These are phyloP conservation scores for Carapus acus DNA, from an alignment of 2,797 vertebrate genomes.

Conservation along the genomic window DNA sequence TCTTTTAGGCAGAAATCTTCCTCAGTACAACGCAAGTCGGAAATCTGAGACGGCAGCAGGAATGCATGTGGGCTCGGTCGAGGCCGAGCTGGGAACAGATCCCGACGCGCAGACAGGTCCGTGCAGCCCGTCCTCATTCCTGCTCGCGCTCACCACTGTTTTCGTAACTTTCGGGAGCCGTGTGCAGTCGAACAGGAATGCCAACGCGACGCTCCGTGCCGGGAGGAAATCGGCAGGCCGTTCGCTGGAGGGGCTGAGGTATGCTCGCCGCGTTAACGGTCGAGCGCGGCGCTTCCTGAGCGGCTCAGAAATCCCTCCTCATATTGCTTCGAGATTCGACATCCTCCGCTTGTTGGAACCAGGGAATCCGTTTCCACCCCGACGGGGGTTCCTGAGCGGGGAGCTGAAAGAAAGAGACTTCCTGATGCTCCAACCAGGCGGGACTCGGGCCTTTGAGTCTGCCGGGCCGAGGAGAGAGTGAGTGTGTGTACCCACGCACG, in stretches of 20 bases:
- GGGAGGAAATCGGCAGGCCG: slow-evolving; percentile 1
- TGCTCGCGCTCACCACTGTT: slow-evolving; percentile 46
- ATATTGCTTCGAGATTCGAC: slow-evolving; percentile 56
- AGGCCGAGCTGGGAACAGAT: slow-evolving; percentile 47
- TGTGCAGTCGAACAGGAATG: slow-evolving; percentile 39
- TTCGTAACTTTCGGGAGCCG: slow-evolving; percentile 32
- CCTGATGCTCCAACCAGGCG: slow-evolving; percentile 30
- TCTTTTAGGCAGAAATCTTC: slow-evolving; percentile 64
- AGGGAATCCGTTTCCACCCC: slow-evolving; percentile 63
- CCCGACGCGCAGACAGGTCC: slow-evolving; percentile 56
- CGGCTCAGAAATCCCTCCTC: slow-evolving; percentile 41
- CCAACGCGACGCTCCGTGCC: slow-evolving; percentile 10
- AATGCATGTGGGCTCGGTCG: slow-evolving; percentile 60
- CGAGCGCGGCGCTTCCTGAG: slow-evolving; percentile 44
- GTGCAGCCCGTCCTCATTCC: slow-evolving; percentile 66
- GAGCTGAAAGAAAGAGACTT: slow-evolving; percentile 49
- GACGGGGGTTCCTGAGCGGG: slow-evolving; percentile 52
- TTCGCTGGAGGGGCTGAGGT: slow-evolving; percentile 12
- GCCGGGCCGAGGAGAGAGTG: slow-evolving; percentile 29
- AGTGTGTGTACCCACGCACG: no score
- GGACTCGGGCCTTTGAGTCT: slow-evolving; percentile 23
- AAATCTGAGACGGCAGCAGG: slow-evolving; percentile 61
- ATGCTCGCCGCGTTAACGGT: slow-evolving; percentile 22
- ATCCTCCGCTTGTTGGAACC: slow-evolving; percentile 56
- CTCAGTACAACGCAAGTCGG: no score